phyloP scores from a whole-genome alignment of 2,113 vertebrate species.

The Macquaria australasica region DNA sequence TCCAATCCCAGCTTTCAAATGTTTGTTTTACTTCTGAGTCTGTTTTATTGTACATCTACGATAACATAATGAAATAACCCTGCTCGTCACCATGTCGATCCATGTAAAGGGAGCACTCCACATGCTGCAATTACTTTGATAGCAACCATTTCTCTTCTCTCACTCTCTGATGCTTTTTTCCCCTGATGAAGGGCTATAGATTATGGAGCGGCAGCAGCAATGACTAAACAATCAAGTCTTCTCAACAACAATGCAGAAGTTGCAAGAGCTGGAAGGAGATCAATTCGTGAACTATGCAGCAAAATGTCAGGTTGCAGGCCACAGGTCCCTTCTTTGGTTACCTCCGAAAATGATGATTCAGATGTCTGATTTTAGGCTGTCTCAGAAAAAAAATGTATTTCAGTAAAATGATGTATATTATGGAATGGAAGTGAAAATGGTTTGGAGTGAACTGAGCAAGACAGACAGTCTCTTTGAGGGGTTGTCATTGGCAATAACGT shows the following conservation, averaged over 20 bases:
- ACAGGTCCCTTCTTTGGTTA: not conserved
- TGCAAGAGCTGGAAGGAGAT: not conserved
- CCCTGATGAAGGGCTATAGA: not conserved
- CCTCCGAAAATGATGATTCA: not conserved
- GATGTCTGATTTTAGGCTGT: not conserved
- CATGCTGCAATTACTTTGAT: constrained; percentile 56
- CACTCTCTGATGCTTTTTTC: not conserved
- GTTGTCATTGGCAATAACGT: not conserved
- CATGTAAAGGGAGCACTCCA: constrained; percentile 39
- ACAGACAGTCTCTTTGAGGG: too few species aligned
- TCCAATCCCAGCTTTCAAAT: not conserved
- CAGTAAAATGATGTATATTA: not conserved
- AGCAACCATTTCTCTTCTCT: constrained; percentile 1
- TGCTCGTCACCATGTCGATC: constrained; percentile 15
- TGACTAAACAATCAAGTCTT: not conserved
- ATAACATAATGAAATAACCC: constrained; percentile 48
- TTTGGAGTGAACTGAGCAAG: not conserved
- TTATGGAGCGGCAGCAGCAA: not conserved
- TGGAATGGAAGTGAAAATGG: not conserved
- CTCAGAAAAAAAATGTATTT: not conserved
- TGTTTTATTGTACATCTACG: constrained; percentile 31
- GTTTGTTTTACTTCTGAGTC: not conserved
- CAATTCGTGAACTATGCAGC: not conserved
- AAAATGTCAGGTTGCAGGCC: not conserved
- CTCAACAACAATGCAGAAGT: not conserved